phyloP scores from a whole-genome alignment of 2,888 invertebrate species.

The Gibbula magus region DNA sequence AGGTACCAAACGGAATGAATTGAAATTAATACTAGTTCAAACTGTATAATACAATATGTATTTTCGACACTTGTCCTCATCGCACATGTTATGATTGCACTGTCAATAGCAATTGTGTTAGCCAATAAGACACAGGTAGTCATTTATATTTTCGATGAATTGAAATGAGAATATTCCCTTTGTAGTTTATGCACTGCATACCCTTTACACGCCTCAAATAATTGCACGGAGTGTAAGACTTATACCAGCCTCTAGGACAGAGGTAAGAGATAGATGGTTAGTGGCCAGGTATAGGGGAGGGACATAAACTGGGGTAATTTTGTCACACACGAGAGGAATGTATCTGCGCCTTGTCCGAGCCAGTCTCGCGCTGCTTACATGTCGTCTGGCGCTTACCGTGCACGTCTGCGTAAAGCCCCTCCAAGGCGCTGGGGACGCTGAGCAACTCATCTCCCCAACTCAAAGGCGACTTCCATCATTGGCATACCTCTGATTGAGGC shows the following conservation, averaged over 20 bases:
- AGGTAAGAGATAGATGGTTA: too few relatives aligned
- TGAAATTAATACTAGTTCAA: too few relatives aligned
- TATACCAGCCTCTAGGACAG: not conserved
- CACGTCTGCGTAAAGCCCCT: not conserved
- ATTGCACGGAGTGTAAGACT: conserved; percentile 6
- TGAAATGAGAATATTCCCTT: too few relatives aligned
- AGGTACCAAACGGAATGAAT: too few relatives aligned
- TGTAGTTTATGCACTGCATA: too few relatives aligned
- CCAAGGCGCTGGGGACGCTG: not conserved
- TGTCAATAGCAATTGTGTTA: too few relatives aligned
- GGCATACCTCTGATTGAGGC: conserved; percentile 6
- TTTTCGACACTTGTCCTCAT: too few relatives aligned
- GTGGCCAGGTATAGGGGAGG: not conserved
- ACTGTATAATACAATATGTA: too few relatives aligned
- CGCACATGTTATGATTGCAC: too few relatives aligned
- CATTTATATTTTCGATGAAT: too few relatives aligned
- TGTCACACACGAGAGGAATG: conserved; percentile 11
- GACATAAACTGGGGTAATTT: not conserved
- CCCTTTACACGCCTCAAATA: not conserved
- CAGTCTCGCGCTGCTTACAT: not conserved
- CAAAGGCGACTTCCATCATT: not conserved
- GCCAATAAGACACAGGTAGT: too few relatives aligned
- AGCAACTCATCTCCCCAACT: not conserved
- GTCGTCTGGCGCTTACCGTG: not conserved
- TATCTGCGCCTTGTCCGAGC: not conserved